These are phyloP conservation scores for Tryphoninae sp. DNA, from an alignment of 2,888 invertebrate species.

Conservation along the genomic window DNA sequence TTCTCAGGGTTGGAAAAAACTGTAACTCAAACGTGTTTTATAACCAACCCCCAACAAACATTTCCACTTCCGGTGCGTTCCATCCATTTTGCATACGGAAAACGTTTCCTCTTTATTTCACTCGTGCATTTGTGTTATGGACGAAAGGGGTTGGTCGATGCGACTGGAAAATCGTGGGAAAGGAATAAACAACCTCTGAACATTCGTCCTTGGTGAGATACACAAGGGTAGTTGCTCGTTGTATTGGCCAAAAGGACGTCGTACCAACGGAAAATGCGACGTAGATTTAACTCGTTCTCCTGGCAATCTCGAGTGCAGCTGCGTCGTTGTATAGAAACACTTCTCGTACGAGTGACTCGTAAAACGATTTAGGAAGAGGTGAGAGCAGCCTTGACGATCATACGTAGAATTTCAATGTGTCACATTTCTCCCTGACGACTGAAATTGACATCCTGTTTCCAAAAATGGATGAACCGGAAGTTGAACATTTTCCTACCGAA, in stretches of 20 bases:
- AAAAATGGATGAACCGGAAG: no score
- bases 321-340: slow-evolving; percentile 45
- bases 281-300: slow-evolving; percentile 32
- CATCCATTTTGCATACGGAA: no score
- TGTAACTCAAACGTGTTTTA: no score
- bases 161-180: background rate
- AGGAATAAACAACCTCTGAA: slow-evolving; percentile 32
- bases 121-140: background rate
- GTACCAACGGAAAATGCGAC: slow-evolving; percentile 25
- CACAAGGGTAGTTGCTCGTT: background rate
- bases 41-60: no score
- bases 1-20: no score
- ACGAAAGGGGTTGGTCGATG: background rate
- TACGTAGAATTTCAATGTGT: background rate
- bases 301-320: slow-evolving; percentile 12
- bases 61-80: no score
- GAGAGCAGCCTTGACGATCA: slow-evolving; percentile 44
- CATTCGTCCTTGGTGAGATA: slow-evolving; percentile 24
- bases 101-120: background rate
- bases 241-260: background rate
- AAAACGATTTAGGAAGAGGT: background rate
- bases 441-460: background rate
- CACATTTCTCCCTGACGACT: background rate
- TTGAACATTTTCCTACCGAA: no score
- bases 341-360: background rate